Percentiles rank a stretch among this genome's conserved stretches.
phyloP scores from a whole-genome alignment of 1,140 invertebrate species.

The Reticulitermes speratus region DNA sequence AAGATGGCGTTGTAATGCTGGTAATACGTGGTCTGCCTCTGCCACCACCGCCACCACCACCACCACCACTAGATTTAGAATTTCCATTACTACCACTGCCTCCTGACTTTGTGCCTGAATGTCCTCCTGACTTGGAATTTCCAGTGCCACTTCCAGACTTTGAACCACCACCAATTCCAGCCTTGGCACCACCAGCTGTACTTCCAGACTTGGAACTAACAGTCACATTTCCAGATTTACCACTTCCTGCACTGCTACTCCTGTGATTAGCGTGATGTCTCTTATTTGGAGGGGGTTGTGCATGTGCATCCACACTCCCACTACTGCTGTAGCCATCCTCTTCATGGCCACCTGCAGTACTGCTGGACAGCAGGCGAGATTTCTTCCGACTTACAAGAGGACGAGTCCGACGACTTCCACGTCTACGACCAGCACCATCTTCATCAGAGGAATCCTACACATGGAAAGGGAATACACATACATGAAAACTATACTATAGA shows the following conservation, averaged over 20 bases:
- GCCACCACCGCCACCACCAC: constrained; percentile 44
- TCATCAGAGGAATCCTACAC: constrained; percentile 28
- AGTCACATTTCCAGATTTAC: neutral
- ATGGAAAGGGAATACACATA: neutral
- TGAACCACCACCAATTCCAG: neutral
- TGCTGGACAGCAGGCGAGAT: neutral
- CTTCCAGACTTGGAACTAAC: constrained; percentile 8
- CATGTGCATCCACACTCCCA: neutral
- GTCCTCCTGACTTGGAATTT: neutral
- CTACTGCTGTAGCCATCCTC: constrained; percentile 17
- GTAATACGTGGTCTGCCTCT: constrained; percentile 41
- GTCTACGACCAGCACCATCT: constrained; percentile 23
- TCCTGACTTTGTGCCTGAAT: neutral
- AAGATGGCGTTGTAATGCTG: constrained; percentile 5
- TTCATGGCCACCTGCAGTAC: neutral
- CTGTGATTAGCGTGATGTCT: neutral
- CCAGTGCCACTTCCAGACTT: neutral
- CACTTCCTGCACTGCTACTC: neutral
- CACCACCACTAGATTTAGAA: constrained; percentile 40
- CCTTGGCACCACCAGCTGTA: neutral
- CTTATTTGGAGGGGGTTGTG: neutral
- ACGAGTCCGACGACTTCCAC: constrained; percentile 19
- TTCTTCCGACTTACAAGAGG: constrained; percentile 16
- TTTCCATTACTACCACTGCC: neutral
- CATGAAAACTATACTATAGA: too few species aligned